Conservation (phyloP, 2,888 invertebrate species). For the Crocallis elinguaria region DNA sequence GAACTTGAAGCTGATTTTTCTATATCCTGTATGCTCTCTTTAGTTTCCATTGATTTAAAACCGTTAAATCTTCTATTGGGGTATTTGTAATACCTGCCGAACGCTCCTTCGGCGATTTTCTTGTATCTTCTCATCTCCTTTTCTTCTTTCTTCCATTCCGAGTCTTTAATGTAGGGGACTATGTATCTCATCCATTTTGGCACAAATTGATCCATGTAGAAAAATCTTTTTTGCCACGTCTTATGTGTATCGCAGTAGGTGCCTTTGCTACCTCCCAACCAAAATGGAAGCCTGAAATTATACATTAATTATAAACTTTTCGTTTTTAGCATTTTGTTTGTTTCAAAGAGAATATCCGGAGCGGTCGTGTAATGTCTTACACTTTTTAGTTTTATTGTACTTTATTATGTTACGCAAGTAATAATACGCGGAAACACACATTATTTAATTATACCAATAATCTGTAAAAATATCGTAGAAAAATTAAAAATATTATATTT, state of each 20-base stretch:
- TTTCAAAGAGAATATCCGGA: no score
- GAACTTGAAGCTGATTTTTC: conserved; percentile 15
- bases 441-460: no score
- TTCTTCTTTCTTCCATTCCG: conserved; percentile 64
- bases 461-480: no score
- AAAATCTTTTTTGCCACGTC: conserved; percentile 63
- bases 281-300: conserved; percentile 55
- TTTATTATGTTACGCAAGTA: no score
- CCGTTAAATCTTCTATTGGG: conserved; percentile 10
- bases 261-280: conserved; percentile 58
- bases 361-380: no score
- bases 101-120: conserved; percentile 58
- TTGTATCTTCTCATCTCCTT: conserved; percentile 53
- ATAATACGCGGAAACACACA: no score
- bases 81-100: conserved; percentile 54
- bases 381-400: no score
- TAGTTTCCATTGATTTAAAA: conserved; percentile 11
- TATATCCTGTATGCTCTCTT: conserved; percentile 2
- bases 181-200: conserved; percentile 57
- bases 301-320: no score
- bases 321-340: no score
- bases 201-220: conserved; percentile 63
- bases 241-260: conserved; percentile 58
- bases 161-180: conserved; percentile 50
- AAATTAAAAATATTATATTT: no score